These are phyloP conservation scores for Nerophis lumbriciformis DNA, from an alignment of 2,113 vertebrate genomes.

Conservation along the genomic window DNA sequence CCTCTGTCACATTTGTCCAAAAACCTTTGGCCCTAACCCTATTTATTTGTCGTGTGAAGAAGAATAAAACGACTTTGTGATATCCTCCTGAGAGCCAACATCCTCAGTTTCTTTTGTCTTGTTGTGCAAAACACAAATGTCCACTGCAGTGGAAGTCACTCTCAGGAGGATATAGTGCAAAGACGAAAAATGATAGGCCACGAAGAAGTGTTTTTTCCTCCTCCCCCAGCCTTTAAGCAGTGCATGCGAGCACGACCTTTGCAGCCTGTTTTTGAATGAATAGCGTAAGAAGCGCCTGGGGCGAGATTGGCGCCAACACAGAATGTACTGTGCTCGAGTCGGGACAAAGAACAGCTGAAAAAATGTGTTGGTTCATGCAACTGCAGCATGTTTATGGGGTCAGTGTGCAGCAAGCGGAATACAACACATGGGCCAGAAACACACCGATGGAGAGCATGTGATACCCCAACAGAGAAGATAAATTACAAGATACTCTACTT, in stretches of 20 bases:
- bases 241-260: background rate
- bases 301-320: slow-evolving; percentile 30
- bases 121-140: too few relatives aligned
- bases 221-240: slow-evolving; percentile 4
- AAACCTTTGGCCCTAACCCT: too few relatives aligned
- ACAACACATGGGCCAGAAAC: slow-evolving; percentile 2
- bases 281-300: slow-evolving; percentile 43
- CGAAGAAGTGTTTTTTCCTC: slow-evolving; percentile 9
- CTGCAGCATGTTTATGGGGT: slow-evolving; percentile 18
- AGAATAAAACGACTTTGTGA: slow-evolving; percentile 7
- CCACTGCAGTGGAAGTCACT: too few relatives aligned
- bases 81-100: too few relatives aligned
- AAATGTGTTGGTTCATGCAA: slow-evolving; percentile 18
- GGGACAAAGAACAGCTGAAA: slow-evolving; percentile 28
- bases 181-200: background rate
- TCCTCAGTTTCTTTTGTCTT: too few relatives aligned
- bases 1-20: background rate
- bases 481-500: background rate
- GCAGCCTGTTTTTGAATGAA: slow-evolving; percentile 14
- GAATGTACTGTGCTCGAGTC: slow-evolving; percentile 23
- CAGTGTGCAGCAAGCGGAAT: slow-evolving; percentile 12
- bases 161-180: slow-evolving; percentile 9
- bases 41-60: too few relatives aligned
- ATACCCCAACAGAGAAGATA: background rate
- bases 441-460: background rate